Percentiles rank a stretch among this genome's conserved stretches.
phyloP scores from a whole-genome alignment of 2,888 invertebrate genomes.

The Thera obeliscata region DNA sequence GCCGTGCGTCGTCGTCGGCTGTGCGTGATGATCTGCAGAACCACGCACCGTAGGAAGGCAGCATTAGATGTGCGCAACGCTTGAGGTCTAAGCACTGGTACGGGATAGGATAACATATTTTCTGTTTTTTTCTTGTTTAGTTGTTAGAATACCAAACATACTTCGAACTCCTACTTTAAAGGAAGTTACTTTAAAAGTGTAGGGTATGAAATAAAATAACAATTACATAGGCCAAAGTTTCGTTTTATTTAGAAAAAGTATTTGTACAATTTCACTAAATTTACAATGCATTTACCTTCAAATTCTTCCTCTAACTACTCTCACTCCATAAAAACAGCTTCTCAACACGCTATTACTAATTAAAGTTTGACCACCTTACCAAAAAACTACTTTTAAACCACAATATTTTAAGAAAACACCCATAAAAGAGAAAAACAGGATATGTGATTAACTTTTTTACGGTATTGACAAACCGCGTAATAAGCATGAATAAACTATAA shows the following conservation, averaged over 20 bases:
- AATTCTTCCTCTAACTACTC: slow-evolving; percentile 47
- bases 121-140: too few relatives aligned
- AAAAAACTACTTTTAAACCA: slow-evolving; percentile 22
- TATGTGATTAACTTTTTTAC: not conserved
- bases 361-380: slow-evolving; percentile 44
- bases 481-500: too few relatives aligned
- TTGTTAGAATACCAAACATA: too few relatives aligned
- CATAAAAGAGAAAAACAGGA: not conserved
- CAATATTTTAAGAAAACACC: not conserved
- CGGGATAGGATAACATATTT: too few relatives aligned
- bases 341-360: slow-evolving; percentile 44
- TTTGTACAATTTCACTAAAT: slow-evolving; percentile 78
- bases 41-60: too few relatives aligned
- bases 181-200: not conserved
- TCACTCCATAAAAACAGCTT: slow-evolving; percentile 67
- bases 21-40: too few relatives aligned
- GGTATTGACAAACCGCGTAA: not conserved
- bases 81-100: too few relatives aligned
- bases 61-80: too few relatives aligned
- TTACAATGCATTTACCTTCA: slow-evolving; percentile 51
- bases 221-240: slow-evolving; percentile 81
- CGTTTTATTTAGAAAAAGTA: slow-evolving; percentile 82
- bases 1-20: too few relatives aligned
- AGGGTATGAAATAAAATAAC: slow-evolving; percentile 50
- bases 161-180: too few relatives aligned